Conservation (phyloP, 2,113 vertebrate genomes). For the Candoia aspera region DNA sequence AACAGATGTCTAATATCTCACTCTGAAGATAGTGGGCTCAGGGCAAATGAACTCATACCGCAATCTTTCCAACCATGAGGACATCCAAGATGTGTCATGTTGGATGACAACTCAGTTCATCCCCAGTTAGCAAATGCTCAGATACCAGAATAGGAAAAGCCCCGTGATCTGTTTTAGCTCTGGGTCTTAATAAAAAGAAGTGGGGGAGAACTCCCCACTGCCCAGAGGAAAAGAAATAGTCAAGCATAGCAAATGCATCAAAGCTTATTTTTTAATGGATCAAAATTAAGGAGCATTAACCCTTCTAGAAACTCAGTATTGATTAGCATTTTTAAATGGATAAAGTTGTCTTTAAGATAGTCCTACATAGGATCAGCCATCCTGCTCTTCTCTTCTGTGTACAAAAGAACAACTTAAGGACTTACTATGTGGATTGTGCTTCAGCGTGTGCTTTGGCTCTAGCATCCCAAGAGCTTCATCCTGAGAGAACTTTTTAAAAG, state of each 20-base stretch:
- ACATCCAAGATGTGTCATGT: not conserved
- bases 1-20: slow-evolving; percentile 42
- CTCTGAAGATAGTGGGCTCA: slow-evolving; percentile 9
- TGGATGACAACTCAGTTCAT: not conserved
- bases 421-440: not conserved
- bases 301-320: slow-evolving; percentile 7
- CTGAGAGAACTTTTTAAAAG: not conserved
- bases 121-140: not conserved
- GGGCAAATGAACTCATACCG: not conserved
- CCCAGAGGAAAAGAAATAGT: not conserved
- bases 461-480: not conserved
- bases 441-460: not conserved
- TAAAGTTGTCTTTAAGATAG: not conserved
- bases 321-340: slow-evolving; percentile 2
- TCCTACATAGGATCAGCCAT: not conserved
- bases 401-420: not conserved
- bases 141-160: not conserved
- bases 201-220: not conserved
- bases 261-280: not conserved
- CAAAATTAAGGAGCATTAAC: not conserved
- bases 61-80: not conserved
- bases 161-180: not conserved
- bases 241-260: not conserved
- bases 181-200: not conserved
- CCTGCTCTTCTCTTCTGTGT: not conserved